Base-by-base conservation (phyloP, 2,797 vertebrate genomes). In the Chiroxiphia lanceolata region DNA sequence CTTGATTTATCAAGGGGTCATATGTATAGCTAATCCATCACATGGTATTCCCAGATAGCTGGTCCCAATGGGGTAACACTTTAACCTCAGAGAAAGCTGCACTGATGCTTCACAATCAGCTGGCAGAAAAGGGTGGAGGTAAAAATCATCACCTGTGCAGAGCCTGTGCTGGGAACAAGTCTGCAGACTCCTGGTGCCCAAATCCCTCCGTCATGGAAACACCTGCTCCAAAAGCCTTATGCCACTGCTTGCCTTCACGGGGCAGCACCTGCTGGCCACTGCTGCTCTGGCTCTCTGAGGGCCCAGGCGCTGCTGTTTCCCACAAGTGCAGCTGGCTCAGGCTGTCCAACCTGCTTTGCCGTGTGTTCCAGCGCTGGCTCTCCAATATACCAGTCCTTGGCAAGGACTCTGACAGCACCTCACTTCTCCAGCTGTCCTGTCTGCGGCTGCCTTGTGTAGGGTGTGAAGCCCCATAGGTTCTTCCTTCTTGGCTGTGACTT, bases 91-190 rank as follows among this genome's bases (percentile, higher is more conserved):
- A 50, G 76, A 65, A 94, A 83, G 25, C 50, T 60, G 20, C 15
- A 21, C 25, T 53, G 9, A 48, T 45, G 15, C 36, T 87, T 87
- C 26, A 54, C 11, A 70, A 19, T 9, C 11, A 87, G 44, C 11
- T 51, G 23, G 21, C 26, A 83, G 42, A 89, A 48, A 14, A 19
- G 22, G 15, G 31, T 11, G 9, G 5, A 4, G 3, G 1, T 53
- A 17, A 17, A 16, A 51, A 17, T 60, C 29, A 80, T 97, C 83
- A 98, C 98, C 98, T 98, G 95, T 94, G 94, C 64, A 97, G 82
- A 74, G 86, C 45, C 67, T 57, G 40, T 2, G 44, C 59, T 72
- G 94, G 80, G 60, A 95, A 72, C 0, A 15, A 76, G 6, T n/a
- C 77, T 71, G 77, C 26, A 42, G 93, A 45, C 1, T 23, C n/a